phyloP scores from a whole-genome alignment of 2,888 invertebrate species.

The Andrena minutula region DNA sequence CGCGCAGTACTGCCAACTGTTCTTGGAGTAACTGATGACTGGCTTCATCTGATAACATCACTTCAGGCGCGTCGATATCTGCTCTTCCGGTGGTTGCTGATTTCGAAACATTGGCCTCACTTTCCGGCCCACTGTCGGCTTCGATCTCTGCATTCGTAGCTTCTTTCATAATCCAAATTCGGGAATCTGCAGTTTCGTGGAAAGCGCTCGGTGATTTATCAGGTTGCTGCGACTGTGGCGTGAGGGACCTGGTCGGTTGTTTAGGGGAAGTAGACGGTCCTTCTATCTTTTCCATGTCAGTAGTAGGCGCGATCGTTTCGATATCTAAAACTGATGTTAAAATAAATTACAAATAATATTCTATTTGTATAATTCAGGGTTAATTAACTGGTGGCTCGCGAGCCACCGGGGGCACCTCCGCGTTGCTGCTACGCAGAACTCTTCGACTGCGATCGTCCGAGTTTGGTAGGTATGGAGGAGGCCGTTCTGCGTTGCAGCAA shows the following conservation, averaged over 20 bases:
- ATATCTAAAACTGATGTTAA: conserved; percentile 76
- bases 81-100: conserved; percentile 44
- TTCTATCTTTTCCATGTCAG: conserved; percentile 73
- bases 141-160: conserved; percentile 70
- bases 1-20: conserved; percentile 81
- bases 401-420: too few relatives aligned
- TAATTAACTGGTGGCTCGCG: too few relatives aligned
- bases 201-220: conserved; percentile 70
- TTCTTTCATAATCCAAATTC: conserved; percentile 79
- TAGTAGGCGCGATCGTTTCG: conserved; percentile 68
- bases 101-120: conserved; percentile 62
- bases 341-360: background rate
- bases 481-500: too few relatives aligned
- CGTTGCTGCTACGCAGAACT: too few relatives aligned
- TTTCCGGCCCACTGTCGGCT: conserved; percentile 73
- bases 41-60: conserved; percentile 77
- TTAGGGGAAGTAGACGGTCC: conserved; percentile 58
- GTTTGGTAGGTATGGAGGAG: too few relatives aligned
- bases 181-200: conserved; percentile 73
- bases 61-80: conserved; percentile 62
- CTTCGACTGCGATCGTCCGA: too few relatives aligned
- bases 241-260: conserved; percentile 59
- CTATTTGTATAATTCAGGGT: too few relatives aligned
- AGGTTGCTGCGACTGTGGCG: conserved; percentile 63
- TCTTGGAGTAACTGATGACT: conserved; percentile 79